Evolutionary conservation across 2,113 vertebrate genomes (phyloP), one percentile per base, ranked within the genome.

Genomic region (Myotis brandtii): DNA sequence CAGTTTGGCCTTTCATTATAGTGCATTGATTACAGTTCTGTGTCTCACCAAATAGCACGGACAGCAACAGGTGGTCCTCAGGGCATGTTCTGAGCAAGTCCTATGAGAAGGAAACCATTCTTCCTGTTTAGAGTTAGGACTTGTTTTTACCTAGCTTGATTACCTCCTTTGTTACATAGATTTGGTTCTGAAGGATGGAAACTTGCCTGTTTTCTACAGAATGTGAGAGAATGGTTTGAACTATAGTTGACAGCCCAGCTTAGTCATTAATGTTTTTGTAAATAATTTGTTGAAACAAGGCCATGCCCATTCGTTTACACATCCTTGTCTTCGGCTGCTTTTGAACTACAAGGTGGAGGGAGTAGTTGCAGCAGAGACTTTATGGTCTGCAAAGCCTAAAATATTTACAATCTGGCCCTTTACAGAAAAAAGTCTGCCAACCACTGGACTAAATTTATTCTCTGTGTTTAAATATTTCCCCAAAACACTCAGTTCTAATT

Each of bases 401-500:
- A 0, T 69, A 16, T 62, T 82, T 86, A 76, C n/a, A 23, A 1
- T 50, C 34, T 89, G 84, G 67, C 73, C 5, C 6, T 89, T 70
- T 43, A 83, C 6, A 67, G 76, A 69, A 50, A 32, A 77, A 14
- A 16, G 46, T 30, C 11, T 56, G 75, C 80, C 59, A 40, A 37
- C 52, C 37, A 46, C 48, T 32, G 76, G 52, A 79, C 91, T 69
- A 62, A 73, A n/a, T 91, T 76, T 75, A 67, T 54, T 21, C 80
- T 54, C 48, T 69, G 30, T 84, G 70, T 86, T 80, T 93, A 82
- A 56, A 6, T 86, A 25, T 83, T 96, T 96, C 34, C 69, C 70
- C 30, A 9, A 84, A 40, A 46, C 59, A 69, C 50, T 67, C 23
- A 54, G 34, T 69, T 89, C 34, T 23, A 88, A 46, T 50, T 86